Base-by-base conservation (phyloP, 1,140 invertebrate genomes). In the Pogonomyrmex barbatus region DNA sequence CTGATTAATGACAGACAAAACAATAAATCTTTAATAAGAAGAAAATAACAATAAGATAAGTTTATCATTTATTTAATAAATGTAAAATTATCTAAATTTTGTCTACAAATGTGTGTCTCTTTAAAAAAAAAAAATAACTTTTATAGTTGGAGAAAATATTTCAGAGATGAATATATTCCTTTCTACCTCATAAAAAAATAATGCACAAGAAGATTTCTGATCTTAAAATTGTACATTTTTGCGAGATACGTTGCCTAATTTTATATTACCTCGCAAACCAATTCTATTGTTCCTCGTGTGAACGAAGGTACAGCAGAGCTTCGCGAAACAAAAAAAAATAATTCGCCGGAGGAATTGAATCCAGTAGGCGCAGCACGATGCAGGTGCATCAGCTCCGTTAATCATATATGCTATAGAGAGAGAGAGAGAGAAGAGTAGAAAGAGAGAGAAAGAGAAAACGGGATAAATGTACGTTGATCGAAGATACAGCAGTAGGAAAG, bases 361-460 rank as follows among this genome's bases (percentile, higher is more conserved):
- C 79, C 73, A 77, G 81, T 79, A 77, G 81, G 36, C 68, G 42
- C 70, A 88, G 42, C 52, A 71, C 77, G 71, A 73, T 85, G 88
- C 88, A 89, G 84, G 87, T 89, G 88, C 84, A 82, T 60, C 71
- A 70, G 39, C 56, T 71, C 87, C 71, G 87, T 89, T 89, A 89
- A 86, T 89, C 88, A 89, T 89, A 89, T 89, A 83, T 75, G 52
- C 24, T 42, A 58, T 24, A 33, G 62, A 63, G 77, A 77, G n/a
- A n/a, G 10, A 30, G 30, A 65, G 65, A 12, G n/a, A 24, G 39
- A 50, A n/a, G 9, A 8, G 36, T n/a, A 45, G 62, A 0, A 2
- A 33, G 42, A 50, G 24, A 1, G 17, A 73, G 17, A 45, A 30
- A 47, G 76, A 77, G 65, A 85, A 52, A 58, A 65, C 82, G 54